Conservation (phyloP, 2,888 invertebrate species). For the Agrochola circellaris region DNA sequence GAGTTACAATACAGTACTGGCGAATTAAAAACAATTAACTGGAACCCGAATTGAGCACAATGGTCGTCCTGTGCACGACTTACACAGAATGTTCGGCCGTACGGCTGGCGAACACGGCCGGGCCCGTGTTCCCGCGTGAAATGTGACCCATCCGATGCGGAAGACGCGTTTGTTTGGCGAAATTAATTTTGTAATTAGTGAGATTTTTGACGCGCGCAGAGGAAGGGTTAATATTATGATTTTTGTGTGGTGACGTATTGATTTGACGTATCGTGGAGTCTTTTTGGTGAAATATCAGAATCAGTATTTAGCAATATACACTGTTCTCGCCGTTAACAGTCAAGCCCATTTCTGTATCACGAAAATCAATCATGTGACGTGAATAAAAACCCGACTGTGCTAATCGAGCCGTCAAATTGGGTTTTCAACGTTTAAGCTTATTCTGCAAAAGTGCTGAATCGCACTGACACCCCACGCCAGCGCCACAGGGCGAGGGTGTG, state of each 20-base stretch:
- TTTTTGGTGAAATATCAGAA: constrained; percentile 4
- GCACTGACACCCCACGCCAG: constrained; percentile 78
- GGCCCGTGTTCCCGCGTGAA: constrained; percentile 66
- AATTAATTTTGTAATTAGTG: constrained; percentile 69
- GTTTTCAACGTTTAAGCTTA: constrained; percentile 88
- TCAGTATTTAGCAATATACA: too few species aligned
- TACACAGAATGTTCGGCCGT: constrained; percentile 61
- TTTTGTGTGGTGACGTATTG: background rate
- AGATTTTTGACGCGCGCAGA: constrained; percentile 43
- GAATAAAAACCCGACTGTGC: constrained; percentile 75
- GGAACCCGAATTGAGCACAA: constrained; percentile 87
- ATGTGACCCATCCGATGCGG: constrained; percentile 66
- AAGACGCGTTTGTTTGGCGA: constrained; percentile 63
- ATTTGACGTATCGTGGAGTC: constrained; percentile 10
- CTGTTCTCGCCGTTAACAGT: constrained; percentile 22
- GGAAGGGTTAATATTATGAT: constrained; percentile 46
- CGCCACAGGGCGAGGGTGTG: constrained; percentile 74
- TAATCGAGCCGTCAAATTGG: constrained; percentile 90
- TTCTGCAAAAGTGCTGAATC: constrained; percentile 87
- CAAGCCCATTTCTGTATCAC: constrained; percentile 33
- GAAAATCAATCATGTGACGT: constrained; percentile 75
- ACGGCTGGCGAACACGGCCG: constrained; percentile 60
- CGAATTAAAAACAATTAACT: constrained; percentile 90
- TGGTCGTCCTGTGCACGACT: constrained; percentile 84
- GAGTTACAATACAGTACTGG: constrained; percentile 86